Percentiles rank a stretch among this genome's conserved stretches.
phyloP scores from a whole-genome alignment of 1,140 invertebrate genomes.

The Patella vulgata region DNA sequence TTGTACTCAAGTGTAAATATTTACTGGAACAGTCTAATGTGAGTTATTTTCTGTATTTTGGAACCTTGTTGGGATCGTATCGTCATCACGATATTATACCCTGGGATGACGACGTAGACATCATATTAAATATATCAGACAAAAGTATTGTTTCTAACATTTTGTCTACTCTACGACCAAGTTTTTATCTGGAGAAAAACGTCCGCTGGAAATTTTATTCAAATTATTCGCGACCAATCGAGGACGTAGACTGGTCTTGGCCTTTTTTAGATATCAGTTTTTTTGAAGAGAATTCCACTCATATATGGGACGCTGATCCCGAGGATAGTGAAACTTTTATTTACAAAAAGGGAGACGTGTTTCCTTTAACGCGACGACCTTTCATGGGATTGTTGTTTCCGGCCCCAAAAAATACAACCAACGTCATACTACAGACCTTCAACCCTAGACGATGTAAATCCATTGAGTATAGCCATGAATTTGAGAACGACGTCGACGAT shows the following conservation, averaged over 20 bases:
- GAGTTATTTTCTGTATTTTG: conserved; percentile 33
- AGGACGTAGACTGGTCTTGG: conserved; percentile 25
- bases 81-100: conserved; percentile 43
- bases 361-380: conserved; percentile 28
- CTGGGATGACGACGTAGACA: conserved; percentile 46
- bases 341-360: conserved; percentile 24
- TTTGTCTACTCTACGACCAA: not conserved
- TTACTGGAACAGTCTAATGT: conserved; percentile 16
- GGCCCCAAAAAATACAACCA: conserved; percentile 21
- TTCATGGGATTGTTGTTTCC: conserved; percentile 27
- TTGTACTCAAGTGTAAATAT: conserved; percentile 4
- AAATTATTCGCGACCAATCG: not conserved
- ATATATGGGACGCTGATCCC: conserved; percentile 37
- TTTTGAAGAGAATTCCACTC: conserved; percentile 33
- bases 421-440: conserved; percentile 20
- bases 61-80: conserved; percentile 38
- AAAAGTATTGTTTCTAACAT: not conserved
- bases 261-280: conserved; percentile 44
- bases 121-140: conserved; percentile 21
- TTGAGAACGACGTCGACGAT: not conserved
- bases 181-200: conserved; percentile 13
- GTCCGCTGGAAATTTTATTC: conserved; percentile 35
- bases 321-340: conserved; percentile 4
- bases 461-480: conserved; percentile 21
- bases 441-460: conserved; percentile 22